These are phyloP conservation scores for Tipula helvola DNA, from an alignment of 2,888 invertebrate species.

Conservation along the genomic window DNA sequence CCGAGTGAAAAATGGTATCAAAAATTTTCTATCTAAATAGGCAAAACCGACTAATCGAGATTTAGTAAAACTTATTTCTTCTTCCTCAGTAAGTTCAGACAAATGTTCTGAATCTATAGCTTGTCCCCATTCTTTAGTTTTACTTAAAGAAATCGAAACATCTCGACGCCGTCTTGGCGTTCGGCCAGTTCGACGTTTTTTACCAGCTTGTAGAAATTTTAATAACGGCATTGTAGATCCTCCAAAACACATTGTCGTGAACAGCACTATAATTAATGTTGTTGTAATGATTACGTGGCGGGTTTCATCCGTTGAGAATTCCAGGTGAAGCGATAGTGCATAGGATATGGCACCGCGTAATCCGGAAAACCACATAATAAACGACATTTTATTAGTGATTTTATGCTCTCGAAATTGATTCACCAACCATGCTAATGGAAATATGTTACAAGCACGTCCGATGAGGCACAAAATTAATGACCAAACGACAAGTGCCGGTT, in stretches of 20 bases:
- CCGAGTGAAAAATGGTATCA: slow-evolving; percentile 92
- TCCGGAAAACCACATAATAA: slow-evolving; percentile 99
- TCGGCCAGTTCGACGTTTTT: slow-evolving; percentile 36
- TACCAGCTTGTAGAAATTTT: slow-evolving; percentile 62
- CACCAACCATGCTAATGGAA: slow-evolving; percentile 82
- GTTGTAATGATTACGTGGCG: slow-evolving; percentile 95
- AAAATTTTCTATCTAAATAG: slow-evolving; percentile 81
- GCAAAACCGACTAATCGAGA: slow-evolving; percentile 77
- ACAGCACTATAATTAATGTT: slow-evolving; percentile 92
- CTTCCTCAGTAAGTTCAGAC: slow-evolving; percentile 85
- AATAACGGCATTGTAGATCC: slow-evolving; percentile 96
- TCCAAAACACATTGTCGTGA: slow-evolving; percentile 90
- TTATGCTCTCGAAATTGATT: slow-evolving; percentile 96
- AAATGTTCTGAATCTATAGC: slow-evolving; percentile 88
- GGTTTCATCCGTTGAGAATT: slow-evolving; percentile 79
- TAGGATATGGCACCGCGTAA: slow-evolving; percentile 96
- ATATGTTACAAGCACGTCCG: slow-evolving; percentile 93
- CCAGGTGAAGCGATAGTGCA: slow-evolving; percentile 89
- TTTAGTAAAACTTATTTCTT: slow-evolving; percentile 72
- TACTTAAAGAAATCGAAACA: slow-evolving; percentile 85
- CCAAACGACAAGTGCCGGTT: slow-evolving; percentile 88
- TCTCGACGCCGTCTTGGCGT: slow-evolving; percentile 46
- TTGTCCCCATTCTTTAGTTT: slow-evolving; percentile 96
- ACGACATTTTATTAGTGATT: slow-evolving; percentile 97
- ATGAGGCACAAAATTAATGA: slow-evolving; percentile 82